Conservation (phyloP, 2,888 invertebrate genomes). For the Amblyteles armatorius region DNA sequence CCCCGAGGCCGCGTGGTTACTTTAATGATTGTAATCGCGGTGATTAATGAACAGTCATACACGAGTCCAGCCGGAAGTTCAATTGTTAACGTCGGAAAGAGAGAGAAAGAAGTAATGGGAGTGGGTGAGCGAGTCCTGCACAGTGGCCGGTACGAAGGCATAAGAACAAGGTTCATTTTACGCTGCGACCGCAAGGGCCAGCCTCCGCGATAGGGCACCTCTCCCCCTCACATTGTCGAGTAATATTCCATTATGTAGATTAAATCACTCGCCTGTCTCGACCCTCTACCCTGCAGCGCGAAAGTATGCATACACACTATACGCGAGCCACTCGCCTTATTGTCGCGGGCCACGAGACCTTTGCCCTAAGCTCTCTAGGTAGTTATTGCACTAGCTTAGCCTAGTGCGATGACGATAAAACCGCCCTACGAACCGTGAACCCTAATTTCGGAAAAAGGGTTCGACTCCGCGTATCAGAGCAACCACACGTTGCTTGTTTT, state of each 20-base stretch:
- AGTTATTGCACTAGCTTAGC: constrained; percentile 3
- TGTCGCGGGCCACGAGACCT: constrained; percentile 62
- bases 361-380: constrained; percentile 37
- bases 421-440: constrained; percentile 61
- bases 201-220: constrained; percentile 56
- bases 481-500: constrained; percentile 46
- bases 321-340: constrained; percentile 42
- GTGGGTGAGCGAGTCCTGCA: constrained; percentile 38
- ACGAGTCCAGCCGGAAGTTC: constrained; percentile 57
- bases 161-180: constrained; percentile 67
- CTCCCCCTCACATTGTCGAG: constrained; percentile 59
- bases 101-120: constrained; percentile 21
- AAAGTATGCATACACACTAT: background rate
- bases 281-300: constrained; percentile 30
- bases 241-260: constrained; percentile 70
- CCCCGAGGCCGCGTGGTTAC: constrained; percentile 49
- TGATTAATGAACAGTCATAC: constrained; percentile 51
- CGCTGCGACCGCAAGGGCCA: constrained; percentile 55
- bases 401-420: constrained; percentile 19
- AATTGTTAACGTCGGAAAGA: constrained; percentile 47
- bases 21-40: constrained; percentile 55
- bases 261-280: constrained; percentile 53
- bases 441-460: constrained; percentile 74
- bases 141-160: constrained; percentile 42
- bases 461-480: constrained; percentile 9